These are phyloP conservation scores for Omphaloscelis lunosa DNA, from an alignment of 2,888 invertebrate species.

Conservation along the genomic window DNA sequence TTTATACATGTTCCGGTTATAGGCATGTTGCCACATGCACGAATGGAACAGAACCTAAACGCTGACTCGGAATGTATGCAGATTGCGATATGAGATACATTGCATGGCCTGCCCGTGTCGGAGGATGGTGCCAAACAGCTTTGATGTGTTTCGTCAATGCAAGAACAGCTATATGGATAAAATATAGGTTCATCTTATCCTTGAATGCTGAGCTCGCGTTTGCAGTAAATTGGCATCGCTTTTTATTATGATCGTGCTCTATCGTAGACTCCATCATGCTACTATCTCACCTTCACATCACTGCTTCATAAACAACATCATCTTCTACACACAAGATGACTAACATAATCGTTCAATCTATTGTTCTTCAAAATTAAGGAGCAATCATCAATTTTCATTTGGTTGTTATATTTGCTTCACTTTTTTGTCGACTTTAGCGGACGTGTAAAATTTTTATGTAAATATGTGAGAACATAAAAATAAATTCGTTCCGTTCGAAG, in stretches of 20 bases:
- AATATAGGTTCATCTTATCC: slow-evolving; percentile 32
- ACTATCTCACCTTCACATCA: slow-evolving; percentile 30
- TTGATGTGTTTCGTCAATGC: slow-evolving; percentile 36
- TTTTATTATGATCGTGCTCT: slow-evolving; percentile 47
- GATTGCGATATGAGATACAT: slow-evolving; percentile 46
- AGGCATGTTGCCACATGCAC: slow-evolving; percentile 42
- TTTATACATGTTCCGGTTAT: slow-evolving; percentile 61
- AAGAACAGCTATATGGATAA: slow-evolving; percentile 36
- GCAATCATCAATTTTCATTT: slow-evolving; percentile 44
- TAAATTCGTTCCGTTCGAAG: slow-evolving; percentile 68
- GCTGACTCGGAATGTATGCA: slow-evolving; percentile 41
- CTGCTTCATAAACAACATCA: slow-evolving; percentile 45
- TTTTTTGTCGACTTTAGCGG: slow-evolving; percentile 51
- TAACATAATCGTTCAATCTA: slow-evolving; percentile 20
- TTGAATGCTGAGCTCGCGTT: slow-evolving; percentile 31
- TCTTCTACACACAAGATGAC: slow-evolving; percentile 15
- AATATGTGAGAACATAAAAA: slow-evolving; percentile 65
- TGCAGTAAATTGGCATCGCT: slow-evolving; percentile 45
- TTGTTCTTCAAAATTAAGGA: slow-evolving; percentile 43
- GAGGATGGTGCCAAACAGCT: slow-evolving; percentile 57
- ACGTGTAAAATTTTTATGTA: slow-evolving; percentile 51
- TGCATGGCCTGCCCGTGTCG: slow-evolving; percentile 33
- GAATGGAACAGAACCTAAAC: slow-evolving; percentile 31
- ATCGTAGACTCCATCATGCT: slow-evolving; percentile 34
- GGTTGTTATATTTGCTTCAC: slow-evolving; percentile 46